Base-by-base conservation (phyloP, 2,888 invertebrate species). In the Biston betularia region DNA sequence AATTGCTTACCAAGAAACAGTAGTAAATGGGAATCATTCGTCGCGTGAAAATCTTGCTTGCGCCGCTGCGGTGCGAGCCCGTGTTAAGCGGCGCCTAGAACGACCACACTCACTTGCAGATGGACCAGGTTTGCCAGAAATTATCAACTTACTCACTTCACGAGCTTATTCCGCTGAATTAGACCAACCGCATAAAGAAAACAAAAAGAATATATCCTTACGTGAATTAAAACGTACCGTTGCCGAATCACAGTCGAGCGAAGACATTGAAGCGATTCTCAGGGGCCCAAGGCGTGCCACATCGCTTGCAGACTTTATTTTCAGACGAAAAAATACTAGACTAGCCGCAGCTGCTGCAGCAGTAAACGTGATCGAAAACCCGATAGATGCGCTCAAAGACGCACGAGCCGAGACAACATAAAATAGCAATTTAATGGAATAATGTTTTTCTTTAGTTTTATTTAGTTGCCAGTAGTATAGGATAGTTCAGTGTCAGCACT, bases 281-380 rank as follows among this genome's bases (percentile, higher is more conserved):
- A 14, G 63, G 12, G 73, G 65, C 8, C 83, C 77, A 42, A 83
- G 71, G 65, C 88, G 78, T 65, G 75, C 74, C 63, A 83, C 72
- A 59, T 90, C 89, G 65, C 78, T 91, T 2, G 85, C 82, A 0
- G 81, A 85, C 70, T 80, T 83, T 64, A 71, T 85, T n/a, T 79
- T 82, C 65, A 77, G 82, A 11, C 75, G 80, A 14, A 79, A 78
- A 63, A 79, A 73, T 42, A 71, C 72, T 7, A 74, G 67, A 0
- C 68, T 70, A 10, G 65, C 69, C 48, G 63, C 72, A 15, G 67
- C 64, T 53, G 44, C 71, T 11, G 65, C 71, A 8, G 61, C 78
- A 5, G 76, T 87, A 9, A 79, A 89, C 72, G 82, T 93, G 45
- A 90, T 92, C 55, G 90, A 88, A 62, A 92, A 92, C 72, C 92